These are phyloP conservation scores for Anhinga anhinga DNA, from an alignment of 2,113 vertebrate genomes.

Conservation along the genomic window DNA sequence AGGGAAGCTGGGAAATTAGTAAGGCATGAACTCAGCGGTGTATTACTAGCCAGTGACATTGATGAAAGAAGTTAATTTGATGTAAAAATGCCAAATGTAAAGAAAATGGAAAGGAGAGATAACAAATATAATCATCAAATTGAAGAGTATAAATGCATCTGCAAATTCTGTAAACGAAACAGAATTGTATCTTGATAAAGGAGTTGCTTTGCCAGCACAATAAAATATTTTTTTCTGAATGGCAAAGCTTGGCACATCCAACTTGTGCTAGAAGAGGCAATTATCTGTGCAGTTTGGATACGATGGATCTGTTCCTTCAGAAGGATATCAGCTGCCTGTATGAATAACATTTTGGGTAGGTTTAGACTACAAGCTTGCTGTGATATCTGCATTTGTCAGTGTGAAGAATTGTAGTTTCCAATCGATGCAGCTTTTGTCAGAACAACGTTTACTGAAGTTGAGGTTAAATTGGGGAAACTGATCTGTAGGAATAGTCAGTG, in stretches of 20 bases:
- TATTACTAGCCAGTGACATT: not conserved
- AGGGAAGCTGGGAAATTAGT: not conserved
- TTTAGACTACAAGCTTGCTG: not conserved
- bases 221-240: not conserved
- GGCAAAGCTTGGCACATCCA: not conserved
- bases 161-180: not conserved
- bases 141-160: not conserved
- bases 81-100: not conserved
- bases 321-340: not conserved
- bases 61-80: not conserved
- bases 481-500: not conserved
- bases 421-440: not conserved
- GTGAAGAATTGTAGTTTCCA: not conserved
- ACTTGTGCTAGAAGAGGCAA: not conserved
- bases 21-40: not conserved
- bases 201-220: not conserved
- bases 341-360: not conserved
- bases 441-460: not conserved
- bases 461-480: not conserved
- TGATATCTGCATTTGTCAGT: not conserved
- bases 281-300: not conserved
- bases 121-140: not conserved
- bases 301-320: not conserved
- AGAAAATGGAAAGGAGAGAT: not conserved
- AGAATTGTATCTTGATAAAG: not conserved